Evolutionary conservation across 2,888 invertebrate species (phyloP).

Genomic region (Eupithecia exiguata): DNA sequence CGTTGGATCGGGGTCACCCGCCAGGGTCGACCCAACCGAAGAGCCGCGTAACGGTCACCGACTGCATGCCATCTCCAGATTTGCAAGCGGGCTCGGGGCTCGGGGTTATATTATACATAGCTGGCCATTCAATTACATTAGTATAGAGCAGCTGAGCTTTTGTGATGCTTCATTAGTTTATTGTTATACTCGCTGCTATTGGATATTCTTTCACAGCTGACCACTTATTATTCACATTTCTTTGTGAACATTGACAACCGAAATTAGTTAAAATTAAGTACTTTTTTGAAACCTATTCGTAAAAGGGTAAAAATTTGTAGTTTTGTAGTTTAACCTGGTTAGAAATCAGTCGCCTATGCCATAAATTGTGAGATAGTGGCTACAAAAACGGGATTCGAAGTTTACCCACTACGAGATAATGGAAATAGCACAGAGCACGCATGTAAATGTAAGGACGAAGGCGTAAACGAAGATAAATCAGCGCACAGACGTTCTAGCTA

Average conservation of each 20-base stretch:
- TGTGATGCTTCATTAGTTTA: neutral
- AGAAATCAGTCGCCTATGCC: neutral
- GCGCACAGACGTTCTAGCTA: slow-evolving; percentile 28
- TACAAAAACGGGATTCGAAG: neutral
- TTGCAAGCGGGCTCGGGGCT: slow-evolving; percentile 37
- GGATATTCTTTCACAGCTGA: neutral
- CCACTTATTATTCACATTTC: neutral
- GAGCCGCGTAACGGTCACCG: slow-evolving; percentile 58
- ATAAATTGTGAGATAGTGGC: neutral
- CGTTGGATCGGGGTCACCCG: slow-evolving; percentile 51
- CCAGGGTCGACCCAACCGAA: slow-evolving; percentile 59
- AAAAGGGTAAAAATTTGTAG: neutral
- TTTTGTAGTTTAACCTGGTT: neutral
- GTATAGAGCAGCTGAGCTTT: slow-evolving; percentile 21
- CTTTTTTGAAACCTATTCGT: neutral
- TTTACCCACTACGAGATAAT: slow-evolving; percentile 3
- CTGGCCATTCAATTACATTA: slow-evolving; percentile 26
- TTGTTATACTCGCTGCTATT: neutral
- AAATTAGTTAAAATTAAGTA: neutral
- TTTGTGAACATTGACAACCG: neutral
- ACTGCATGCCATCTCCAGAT: slow-evolving; percentile 50
- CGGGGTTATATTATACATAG: slow-evolving; percentile 22
- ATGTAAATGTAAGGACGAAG: slow-evolving; percentile 27
- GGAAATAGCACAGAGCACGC: slow-evolving; percentile 21
- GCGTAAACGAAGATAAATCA: slow-evolving; percentile 36